Evolutionary conservation across 2,797 vertebrate species (phyloP).

Genomic region (Heliangelus exortis): DNA sequence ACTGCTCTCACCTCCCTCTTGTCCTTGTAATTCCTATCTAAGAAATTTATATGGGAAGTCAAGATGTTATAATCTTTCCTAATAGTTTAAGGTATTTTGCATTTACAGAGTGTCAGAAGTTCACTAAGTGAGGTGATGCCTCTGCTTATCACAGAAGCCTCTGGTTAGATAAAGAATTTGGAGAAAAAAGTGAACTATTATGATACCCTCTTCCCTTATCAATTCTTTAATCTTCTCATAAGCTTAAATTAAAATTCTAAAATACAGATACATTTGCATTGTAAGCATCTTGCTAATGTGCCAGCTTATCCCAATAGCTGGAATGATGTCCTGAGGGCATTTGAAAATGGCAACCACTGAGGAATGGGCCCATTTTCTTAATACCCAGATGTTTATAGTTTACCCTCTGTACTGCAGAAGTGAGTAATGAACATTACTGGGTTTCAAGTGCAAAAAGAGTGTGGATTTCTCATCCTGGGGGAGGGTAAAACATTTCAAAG

Average conservation of each 20-base stretch:
- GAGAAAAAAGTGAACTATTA: background rate
- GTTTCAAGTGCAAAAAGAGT: background rate
- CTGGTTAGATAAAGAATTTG: background rate
- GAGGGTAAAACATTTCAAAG: background rate
- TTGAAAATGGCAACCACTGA: background rate
- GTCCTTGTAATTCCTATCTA: background rate
- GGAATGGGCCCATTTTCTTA: background rate
- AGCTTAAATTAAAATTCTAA: background rate
- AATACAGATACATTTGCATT: background rate
- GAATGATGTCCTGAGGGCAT: background rate
- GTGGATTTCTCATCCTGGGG: background rate
- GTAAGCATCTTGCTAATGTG: background rate
- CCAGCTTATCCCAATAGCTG: background rate
- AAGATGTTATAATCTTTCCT: background rate
- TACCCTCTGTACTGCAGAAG: background rate
- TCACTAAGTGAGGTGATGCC: background rate
- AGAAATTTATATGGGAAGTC: background rate
- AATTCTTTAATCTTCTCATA: background rate
- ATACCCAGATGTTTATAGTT: background rate
- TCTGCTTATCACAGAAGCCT: background rate
- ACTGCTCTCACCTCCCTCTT: background rate
- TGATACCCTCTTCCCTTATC: background rate
- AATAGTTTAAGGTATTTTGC: background rate
- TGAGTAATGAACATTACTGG: background rate
- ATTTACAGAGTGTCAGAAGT: background rate